Base-by-base conservation (phyloP, 2,113 vertebrate species). In the Chloebia gouldiae region DNA sequence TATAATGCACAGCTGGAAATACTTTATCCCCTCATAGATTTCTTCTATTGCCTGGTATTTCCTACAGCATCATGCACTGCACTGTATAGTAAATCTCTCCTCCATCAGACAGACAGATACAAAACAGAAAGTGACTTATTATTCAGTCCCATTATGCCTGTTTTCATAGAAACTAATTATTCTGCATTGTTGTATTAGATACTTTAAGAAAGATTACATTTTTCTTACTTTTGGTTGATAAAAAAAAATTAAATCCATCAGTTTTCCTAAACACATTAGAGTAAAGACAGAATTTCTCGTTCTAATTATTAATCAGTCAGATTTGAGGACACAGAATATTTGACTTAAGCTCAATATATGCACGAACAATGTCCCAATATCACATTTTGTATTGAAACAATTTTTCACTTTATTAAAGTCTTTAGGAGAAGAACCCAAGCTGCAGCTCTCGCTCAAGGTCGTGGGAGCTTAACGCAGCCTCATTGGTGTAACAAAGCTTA, bases 241-340 rank as follows among this genome's bases (percentile, higher is more conserved):
- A 98, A 98, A 98, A 98, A 96, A 98, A 98, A 98, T 98, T 98
- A 98, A 98, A 98, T 98, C 98, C 98, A 98, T 98, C 98, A 98
- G 97, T 98, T 98, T 98, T 98, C 96, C 98, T 98, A 98, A 98
- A 98, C 97, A 98, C 94, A 98, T 98, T 98, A 98, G 88, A 97
- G 96, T 97, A 97, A 97, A 97, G 98, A 97, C 97, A 97, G 98
- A 98, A 97, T 98, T 97, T 97, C 97, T 97, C 59, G 84, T 97
- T 97, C 97, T 98, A 98, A 98, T 98, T 98, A 98, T 98, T 98
- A 98, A 98, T 98, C 98, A 98, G 98, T 96, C 27, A 20, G 97
- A 98, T 98, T 98, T 98, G 97, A 96, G 97, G 95, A 98, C 77
- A 95, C 95, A 97, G 96, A 98, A 96, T 97, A 78, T 98, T 98